Evolutionary conservation across 2,888 invertebrate species (phyloP), one percentile per base, ranked within the genome.

Genomic region (Drosophila peninsularis): DNA sequence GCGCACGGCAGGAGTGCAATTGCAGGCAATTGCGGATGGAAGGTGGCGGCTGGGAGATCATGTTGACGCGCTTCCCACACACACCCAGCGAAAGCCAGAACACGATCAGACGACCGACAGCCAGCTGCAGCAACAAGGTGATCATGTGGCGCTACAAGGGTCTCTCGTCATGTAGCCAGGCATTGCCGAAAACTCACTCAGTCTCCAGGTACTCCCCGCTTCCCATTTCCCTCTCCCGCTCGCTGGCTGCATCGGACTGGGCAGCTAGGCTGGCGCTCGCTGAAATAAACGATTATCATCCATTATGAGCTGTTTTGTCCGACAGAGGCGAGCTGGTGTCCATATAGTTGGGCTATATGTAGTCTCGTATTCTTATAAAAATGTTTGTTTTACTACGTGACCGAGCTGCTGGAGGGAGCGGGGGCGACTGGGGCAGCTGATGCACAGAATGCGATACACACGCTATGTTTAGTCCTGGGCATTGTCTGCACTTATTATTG

Each of bases 341-440:
- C 78, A 70, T 70, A 67, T 61, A 78, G 62, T 62, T 56, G 27
- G 34, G 62, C 41, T 60, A 45, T 45, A 42, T 58, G 50, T 44
- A 39, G 42, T 27, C 44, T 41, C 44, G 62, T 65, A 67, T 82
- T 82, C 71, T 79, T 83, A 90, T 91, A 89, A 91, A 91, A 90
- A 90, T 91, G 92, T 92, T 91, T 91, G 91, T 90, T 91, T 89
- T 90, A 90, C 82, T 91, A 92, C 92, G 92, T 92, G 92, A 92
- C 92, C 91, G 89, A 90, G 89, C 83, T 60, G 50, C 45, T 50
- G 11, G 30, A 24, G 42, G 50, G 41, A 14, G 6, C 13, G 9
- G 17, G 24, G 34, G 34, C 45, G 63, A 75, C 79, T 75, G 75
- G 70, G 62, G 79, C 82, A 63, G 80, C 83, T 78, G 89, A 85